Percentiles rank a stretch among this genome's conserved stretches.
These are phyloP conservation scores for Rhineura floridana DNA, from an alignment of 2,113 vertebrate species.

Conservation along the genomic window DNA sequence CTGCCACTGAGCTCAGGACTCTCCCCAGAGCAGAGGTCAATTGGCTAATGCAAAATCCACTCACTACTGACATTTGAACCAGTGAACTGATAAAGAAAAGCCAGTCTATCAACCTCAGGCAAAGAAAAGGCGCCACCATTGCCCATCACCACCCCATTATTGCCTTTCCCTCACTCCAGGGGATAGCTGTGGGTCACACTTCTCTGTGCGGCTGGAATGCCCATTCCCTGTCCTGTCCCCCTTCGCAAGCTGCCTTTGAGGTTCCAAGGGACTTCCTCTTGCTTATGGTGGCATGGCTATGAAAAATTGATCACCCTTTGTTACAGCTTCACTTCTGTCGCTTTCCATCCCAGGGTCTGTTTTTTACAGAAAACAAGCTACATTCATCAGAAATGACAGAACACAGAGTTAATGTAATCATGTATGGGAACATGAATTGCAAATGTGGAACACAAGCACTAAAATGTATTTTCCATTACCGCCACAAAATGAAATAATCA, in stretches of 20 bases:
- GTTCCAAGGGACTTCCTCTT: conserved; percentile 53
- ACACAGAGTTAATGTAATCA: conserved; percentile 97
- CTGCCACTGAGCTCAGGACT: not conserved
- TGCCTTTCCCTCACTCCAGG: conserved; percentile 11
- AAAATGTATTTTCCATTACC: conserved; percentile 90
- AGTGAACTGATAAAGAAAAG: conserved; percentile 37
- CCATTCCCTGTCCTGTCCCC: conserved; percentile 26
- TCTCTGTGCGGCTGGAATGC: conserved; percentile 4
- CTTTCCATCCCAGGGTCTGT: conserved; percentile 89
- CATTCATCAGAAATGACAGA: conserved; percentile 99
- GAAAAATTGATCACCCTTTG: conserved; percentile 93
- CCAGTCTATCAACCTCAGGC: conserved; percentile 10
- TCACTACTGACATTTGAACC: conserved; percentile 9
- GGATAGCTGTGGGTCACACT: conserved; percentile 40
- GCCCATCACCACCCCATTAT: conserved; percentile 15
- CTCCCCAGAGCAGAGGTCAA: conserved; percentile 24
- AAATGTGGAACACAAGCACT: conserved; percentile 81
- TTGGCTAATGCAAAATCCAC: not conserved
- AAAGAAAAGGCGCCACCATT: conserved; percentile 4
- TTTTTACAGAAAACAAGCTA: conserved; percentile 92
- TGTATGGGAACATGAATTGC: conserved; percentile 94
- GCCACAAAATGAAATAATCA: conserved; percentile 94
- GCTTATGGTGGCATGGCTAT: conserved; percentile 74
- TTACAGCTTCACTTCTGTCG: conserved; percentile 94
- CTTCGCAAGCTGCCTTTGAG: conserved; percentile 19